phyloP scores from a whole-genome alignment of 2,113 vertebrate species.

The Athene noctua region DNA sequence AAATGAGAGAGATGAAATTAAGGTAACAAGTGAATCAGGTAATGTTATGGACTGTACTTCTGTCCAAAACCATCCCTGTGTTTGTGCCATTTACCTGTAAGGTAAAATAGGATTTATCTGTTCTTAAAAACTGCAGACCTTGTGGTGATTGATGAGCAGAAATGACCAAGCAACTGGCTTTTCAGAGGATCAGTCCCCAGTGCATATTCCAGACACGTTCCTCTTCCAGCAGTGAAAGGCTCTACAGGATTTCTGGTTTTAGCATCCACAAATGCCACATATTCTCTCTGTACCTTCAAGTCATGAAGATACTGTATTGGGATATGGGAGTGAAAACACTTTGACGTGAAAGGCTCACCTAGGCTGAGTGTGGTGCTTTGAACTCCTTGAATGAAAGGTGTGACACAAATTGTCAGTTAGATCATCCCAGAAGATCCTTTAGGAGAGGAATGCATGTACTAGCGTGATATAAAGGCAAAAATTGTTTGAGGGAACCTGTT shows the following conservation, averaged over 20 bases:
- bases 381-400: neutral
- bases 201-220: neutral
- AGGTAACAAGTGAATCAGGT: neutral
- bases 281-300: neutral
- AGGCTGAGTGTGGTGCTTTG: fast-evolving
- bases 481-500: conserved; percentile 51
- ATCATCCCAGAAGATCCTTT: neutral
- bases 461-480: conserved; percentile 35
- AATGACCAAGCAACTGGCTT: neutral
- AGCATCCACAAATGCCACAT: neutral
- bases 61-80: neutral
- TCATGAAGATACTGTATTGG: neutral
- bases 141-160: neutral
- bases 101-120: neutral
- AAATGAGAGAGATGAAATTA: neutral
- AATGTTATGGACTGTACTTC: neutral
- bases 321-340: neutral
- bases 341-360: neutral
- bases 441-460: neutral
- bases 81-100: neutral
- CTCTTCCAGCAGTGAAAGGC: neutral
- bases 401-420: neutral
- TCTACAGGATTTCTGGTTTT: neutral
- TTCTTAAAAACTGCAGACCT: neutral
- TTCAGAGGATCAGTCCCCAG: neutral